Evolutionary conservation across 2,888 invertebrate species (phyloP), one percentile per base, ranked within the genome.

Genomic region (Ctenicera cuprea): DNA sequence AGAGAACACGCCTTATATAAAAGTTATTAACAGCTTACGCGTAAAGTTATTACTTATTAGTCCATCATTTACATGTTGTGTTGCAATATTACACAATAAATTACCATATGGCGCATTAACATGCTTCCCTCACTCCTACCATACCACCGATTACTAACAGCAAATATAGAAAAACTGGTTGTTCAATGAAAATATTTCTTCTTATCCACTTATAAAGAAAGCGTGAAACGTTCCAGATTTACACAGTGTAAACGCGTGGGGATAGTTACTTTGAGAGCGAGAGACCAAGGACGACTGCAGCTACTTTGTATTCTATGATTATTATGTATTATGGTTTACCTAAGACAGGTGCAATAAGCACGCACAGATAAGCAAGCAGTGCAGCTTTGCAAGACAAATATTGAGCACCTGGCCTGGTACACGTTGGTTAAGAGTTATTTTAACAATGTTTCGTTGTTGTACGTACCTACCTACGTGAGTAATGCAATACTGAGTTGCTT

Each of bases 291-390:
- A 8, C 30, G 30, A 26, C 3, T 22, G 20, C 22, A 50, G 22
- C 18, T 50, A 22, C 20, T 57, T 33, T 57, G 54, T 57, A 33
- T 33, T n/a, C 33, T 57, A 57, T 33, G 26, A 30, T 57, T 57
- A 57, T 33, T 57, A 57, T 8, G 18, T 33, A n/a, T 57, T 57
- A 57, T 33, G 33, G 54, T 57, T 57, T 26, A 18, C 30, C 16
- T 16, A 9, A 33, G 54, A 57, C 54, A 57, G 54, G 54, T 57
- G 54, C 54, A 57, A 22, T 54, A 54, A 54, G 52, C 52, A 54
- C 30, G 52, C 30, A 26, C n/a, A 54, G 52, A 54, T 54, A 54
- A 54, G 26, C 22, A 54, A 26, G 1, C 14, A 20, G 20, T 50
- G 22, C 50, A 57, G 33, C 54, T 57, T 57, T 22, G n/a, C 18